Conservation (phyloP, 2,888 invertebrate species). For the Hypena proboscidalis region DNA sequence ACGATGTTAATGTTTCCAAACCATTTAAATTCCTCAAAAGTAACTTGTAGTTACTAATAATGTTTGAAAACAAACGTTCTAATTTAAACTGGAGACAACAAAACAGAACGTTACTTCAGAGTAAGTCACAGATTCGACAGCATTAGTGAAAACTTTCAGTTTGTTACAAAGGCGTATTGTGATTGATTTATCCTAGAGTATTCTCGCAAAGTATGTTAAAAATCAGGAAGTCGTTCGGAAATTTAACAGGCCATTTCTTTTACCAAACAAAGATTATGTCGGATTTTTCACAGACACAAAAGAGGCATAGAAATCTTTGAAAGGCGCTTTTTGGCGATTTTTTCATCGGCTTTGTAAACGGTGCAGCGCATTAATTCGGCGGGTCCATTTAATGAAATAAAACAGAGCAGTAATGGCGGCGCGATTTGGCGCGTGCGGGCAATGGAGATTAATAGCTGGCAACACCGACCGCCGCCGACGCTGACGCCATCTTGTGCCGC, state of each 20-base stretch:
- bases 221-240: conserved; percentile 22
- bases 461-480: conserved; percentile 65
- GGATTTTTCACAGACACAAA: conserved; percentile 66
- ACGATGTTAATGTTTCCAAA: no score
- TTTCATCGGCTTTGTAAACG: conserved; percentile 70
- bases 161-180: no score
- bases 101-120: no score
- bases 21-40: no score
- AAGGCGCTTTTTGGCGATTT: conserved; percentile 62
- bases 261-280: conserved; percentile 56
- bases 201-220: no score
- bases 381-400: conserved; percentile 82
- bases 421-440: conserved; percentile 77
- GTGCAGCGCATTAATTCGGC: conserved; percentile 75
- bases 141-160: no score
- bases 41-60: no score
- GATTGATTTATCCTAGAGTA: no score
- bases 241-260: conserved; percentile 46
- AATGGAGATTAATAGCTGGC: conserved; percentile 82
- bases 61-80: no score
- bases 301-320: conserved; percentile 64
- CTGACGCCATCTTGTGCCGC: conserved; percentile 71
- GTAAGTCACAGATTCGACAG: no score
- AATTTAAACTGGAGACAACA: no score
- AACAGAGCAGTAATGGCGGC: conserved; percentile 76